phyloP scores from a whole-genome alignment of 2,797 vertebrate genomes.

The Eulemur mongoz region DNA sequence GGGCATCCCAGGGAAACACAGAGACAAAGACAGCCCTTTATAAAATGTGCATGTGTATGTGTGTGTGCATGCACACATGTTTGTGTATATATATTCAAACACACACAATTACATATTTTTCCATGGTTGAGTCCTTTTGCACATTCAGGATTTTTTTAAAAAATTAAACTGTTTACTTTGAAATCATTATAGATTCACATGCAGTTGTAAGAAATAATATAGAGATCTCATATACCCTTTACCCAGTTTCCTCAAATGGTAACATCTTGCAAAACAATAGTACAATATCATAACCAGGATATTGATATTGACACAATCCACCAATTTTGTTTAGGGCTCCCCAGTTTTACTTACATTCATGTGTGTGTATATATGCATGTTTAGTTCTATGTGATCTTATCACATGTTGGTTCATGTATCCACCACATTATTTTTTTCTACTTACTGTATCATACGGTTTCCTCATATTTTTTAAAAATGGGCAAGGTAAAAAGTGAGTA shows the following conservation, averaged over 20 bases:
- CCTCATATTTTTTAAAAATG: conserved; percentile 9
- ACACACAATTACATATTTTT: background rate
- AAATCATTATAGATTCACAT: background rate
- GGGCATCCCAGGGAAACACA: background rate
- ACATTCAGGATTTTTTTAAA: background rate
- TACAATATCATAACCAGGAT: conserved; percentile 5
- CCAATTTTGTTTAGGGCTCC: background rate
- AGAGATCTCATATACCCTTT: background rate
- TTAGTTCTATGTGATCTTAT: conserved; percentile 12
- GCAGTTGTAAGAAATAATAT: background rate
- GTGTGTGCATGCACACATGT: background rate
- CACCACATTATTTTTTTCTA: background rate
- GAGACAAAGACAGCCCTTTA: background rate
- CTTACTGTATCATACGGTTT: background rate
- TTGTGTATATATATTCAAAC: background rate
- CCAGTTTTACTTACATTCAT: background rate
- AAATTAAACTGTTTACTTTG: background rate
- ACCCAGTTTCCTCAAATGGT: background rate
- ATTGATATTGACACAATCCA: background rate
- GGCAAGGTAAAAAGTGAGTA: conserved; percentile 5
- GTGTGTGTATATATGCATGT: background rate
- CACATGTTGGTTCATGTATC: background rate
- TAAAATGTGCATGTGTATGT: background rate
- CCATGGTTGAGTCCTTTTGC: background rate
- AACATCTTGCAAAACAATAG: background rate